Evolutionary conservation across 2,888 invertebrate species (phyloP), one percentile per base, ranked within the genome.

Genomic region (Apeira syringaria): DNA sequence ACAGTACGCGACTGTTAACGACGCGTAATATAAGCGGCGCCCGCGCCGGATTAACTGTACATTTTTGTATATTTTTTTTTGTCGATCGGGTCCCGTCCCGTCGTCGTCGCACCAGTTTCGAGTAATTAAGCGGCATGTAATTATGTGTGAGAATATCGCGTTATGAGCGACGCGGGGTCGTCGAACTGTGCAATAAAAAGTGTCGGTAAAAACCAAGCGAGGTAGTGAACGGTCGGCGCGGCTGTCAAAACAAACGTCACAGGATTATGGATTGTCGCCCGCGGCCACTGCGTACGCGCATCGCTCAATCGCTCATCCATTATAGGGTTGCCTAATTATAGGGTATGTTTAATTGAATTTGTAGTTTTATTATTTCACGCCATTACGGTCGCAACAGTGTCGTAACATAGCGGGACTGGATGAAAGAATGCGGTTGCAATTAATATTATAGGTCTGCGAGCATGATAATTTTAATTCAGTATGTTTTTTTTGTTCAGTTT

Each of bases 241-340:
- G 72, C 79, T 80, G 84, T 86, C 87, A 85, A 80, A 84, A 81
- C 75, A 80, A 68, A 77, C 84, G 85, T 84, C 85, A 84, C 84
- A 64, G 85, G 85, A 80, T 83, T 85, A 85, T 84, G 70, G 76
- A 84, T 80, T 79, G 76, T 80, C 77, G 81, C 82, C 80, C 57
- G 75, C 60, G 77, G 82, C 80, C 54, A 45, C 47, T 54, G 47
- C 49, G 53, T 57, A 51, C 53, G 17, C 28, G 33, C 37, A 10
- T 31, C 36, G 24, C 22, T 36, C 37, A 7, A 10, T 31, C 36
- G 24, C 22, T 36, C 37, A 7, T 8, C 24, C 29, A 37, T 47
- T 42, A 50, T 55, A 71, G 64, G 72, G 70, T 50, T 67, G 61
- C 50, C 59, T 43, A 53, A 28, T 38, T 24, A 32, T 39, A 36